phyloP scores from a whole-genome alignment of 2,888 invertebrate species.

The Eupithecia dodoneata region DNA sequence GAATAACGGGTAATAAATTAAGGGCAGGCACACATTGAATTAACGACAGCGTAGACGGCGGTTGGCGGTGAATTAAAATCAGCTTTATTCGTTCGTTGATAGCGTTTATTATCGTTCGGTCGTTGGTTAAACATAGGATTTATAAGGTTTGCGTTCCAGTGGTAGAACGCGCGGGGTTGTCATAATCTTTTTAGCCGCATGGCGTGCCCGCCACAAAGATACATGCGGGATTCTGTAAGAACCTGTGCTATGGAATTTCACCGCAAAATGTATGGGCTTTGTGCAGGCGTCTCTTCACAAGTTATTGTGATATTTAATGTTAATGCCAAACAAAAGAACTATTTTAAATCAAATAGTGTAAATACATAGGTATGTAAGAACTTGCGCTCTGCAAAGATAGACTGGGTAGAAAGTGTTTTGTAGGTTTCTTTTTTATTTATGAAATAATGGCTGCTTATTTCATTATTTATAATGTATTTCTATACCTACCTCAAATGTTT shows the following conservation, averaged over 20 bases:
- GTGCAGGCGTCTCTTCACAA: slow-evolving; percentile 22
- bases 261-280: slow-evolving; percentile 50
- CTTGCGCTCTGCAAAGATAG: not conserved
- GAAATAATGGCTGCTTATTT: too few relatives aligned
- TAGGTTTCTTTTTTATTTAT: too few relatives aligned
- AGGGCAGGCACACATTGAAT: slow-evolving; percentile 80
- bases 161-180: slow-evolving; percentile 71
- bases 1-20: slow-evolving; percentile 77
- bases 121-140: slow-evolving; percentile 61
- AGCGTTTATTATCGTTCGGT: slow-evolving; percentile 59
- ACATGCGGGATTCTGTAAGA: slow-evolving; percentile 69
- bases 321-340: slow-evolving; percentile 19
- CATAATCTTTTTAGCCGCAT: slow-evolving; percentile 83
- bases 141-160: slow-evolving; percentile 71
- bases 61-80: slow-evolving; percentile 54
- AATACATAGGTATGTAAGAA: not conserved
- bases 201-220: slow-evolving; percentile 69
- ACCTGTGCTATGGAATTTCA: slow-evolving; percentile 67
- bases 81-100: slow-evolving; percentile 56
- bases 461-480: too few relatives aligned
- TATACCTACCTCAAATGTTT: too few relatives aligned
- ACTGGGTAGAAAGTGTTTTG: not conserved
- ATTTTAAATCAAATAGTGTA: slow-evolving; percentile 5
- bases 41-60: slow-evolving; percentile 70
- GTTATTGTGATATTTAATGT: slow-evolving; percentile 31